Conservation (phyloP, 2,113 vertebrate genomes). For the Deroptyus accipitrinus region DNA sequence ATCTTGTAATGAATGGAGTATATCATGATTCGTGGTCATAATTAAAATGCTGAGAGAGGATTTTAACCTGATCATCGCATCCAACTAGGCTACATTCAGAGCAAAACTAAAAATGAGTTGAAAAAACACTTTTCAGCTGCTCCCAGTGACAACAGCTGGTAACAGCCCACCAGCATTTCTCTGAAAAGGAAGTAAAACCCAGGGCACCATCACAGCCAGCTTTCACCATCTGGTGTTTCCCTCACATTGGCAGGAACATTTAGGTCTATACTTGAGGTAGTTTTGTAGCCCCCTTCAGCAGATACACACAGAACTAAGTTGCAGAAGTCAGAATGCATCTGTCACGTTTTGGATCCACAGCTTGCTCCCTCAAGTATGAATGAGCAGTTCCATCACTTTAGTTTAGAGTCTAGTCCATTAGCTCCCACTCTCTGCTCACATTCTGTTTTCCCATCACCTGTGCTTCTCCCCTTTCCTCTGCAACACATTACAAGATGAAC, state of each 20-base stretch:
- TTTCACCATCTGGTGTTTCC: neutral
- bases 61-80: neutral
- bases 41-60: neutral
- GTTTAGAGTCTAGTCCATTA: neutral
- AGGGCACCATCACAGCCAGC: neutral
- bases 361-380: neutral
- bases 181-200: neutral
- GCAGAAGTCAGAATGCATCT: neutral
- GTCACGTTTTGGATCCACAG: neutral
- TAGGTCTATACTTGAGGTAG: neutral
- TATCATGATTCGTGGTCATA: neutral
- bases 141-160: slow-evolving; percentile 7
- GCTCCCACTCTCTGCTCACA: neutral
- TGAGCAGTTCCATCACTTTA: neutral
- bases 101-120: neutral
- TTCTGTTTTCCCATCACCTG: neutral
- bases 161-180: neutral
- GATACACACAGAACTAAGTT: neutral
- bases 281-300: neutral
- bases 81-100: neutral
- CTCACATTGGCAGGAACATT: neutral
- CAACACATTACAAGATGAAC: neutral
- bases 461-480: neutral
- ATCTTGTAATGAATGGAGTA: neutral
- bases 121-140: neutral